phyloP scores from a whole-genome alignment of 1,140 invertebrate species.

The Dolichoris vasculosae region DNA sequence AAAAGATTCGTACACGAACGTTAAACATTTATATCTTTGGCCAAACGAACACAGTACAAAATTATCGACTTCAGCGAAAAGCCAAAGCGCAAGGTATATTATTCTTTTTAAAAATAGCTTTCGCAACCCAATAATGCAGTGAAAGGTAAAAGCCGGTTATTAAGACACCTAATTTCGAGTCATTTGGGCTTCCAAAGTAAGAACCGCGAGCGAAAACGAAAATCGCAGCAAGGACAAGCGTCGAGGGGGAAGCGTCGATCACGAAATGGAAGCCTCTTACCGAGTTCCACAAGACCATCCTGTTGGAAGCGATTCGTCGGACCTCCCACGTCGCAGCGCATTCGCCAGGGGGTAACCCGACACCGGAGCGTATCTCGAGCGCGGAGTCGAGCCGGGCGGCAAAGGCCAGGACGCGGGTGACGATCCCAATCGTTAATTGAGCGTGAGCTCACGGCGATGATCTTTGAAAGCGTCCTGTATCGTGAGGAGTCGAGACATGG shows the following conservation, averaged over 20 bases:
- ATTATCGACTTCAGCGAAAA: background rate
- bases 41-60: too few species aligned
- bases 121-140: background rate
- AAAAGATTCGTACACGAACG: background rate
- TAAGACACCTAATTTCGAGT: background rate
- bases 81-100: too few species aligned
- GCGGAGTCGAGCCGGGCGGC: background rate
- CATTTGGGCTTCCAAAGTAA: background rate
- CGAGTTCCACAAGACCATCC: slow-evolving; percentile 67
- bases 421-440: slow-evolving; percentile 72
- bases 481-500: slow-evolving; percentile 64
- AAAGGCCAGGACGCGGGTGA: slow-evolving; percentile 59
- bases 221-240: background rate
- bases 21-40: too few species aligned
- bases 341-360: slow-evolving; percentile 60
- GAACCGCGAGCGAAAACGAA: background rate
- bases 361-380: slow-evolving; percentile 46
- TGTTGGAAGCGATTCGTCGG: slow-evolving; percentile 65
- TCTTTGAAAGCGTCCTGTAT: slow-evolving; percentile 63
- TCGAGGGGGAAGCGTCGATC: background rate
- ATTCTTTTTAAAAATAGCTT: background rate
- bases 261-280: slow-evolving; percentile 51
- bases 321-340: slow-evolving; percentile 68
- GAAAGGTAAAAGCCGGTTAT: background rate
- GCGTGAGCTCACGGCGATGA: slow-evolving; percentile 64